Percentiles rank a stretch among this genome's conserved stretches.
Conservation (phyloP, 2,113 vertebrate genomes). For the Acinonyx jubatus region DNA sequence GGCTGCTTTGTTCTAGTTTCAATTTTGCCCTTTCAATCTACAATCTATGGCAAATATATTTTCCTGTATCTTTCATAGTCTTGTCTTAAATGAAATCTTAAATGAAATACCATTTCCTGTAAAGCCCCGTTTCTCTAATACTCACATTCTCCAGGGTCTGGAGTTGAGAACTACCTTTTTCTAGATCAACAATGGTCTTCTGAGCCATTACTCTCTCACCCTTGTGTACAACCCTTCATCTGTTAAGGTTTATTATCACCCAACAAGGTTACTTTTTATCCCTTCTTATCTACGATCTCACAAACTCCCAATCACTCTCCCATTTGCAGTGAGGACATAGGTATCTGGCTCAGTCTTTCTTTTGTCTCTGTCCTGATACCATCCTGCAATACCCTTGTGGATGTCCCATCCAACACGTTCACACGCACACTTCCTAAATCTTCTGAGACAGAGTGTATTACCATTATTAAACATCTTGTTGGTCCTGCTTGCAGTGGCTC, state of each 20-base stretch:
- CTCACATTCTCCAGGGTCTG: not conserved
- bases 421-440: not conserved
- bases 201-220: not conserved
- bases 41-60: slow-evolving; percentile 52
- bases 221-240: not conserved
- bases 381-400: not conserved
- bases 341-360: not conserved
- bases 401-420: not conserved
- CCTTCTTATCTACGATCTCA: not conserved
- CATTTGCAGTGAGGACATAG: not conserved
- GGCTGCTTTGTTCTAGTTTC: slow-evolving; percentile 66
- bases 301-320: not conserved
- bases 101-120: slow-evolving; percentile 49
- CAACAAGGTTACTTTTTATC: not conserved
- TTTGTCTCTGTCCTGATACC: not conserved
- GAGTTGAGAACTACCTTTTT: slow-evolving; percentile 19
- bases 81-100: slow-evolving; percentile 72
- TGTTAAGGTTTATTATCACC: not conserved
- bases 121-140: not conserved
- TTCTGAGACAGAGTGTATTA: not conserved
- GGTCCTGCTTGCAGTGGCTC: not conserved
- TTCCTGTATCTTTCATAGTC: slow-evolving; percentile 45
- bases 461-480: not conserved
- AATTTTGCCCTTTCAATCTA: slow-evolving; percentile 62
- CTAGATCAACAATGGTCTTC: not conserved